Conservation (phyloP, 2,888 invertebrate species). For the Phengaris alcon region DNA sequence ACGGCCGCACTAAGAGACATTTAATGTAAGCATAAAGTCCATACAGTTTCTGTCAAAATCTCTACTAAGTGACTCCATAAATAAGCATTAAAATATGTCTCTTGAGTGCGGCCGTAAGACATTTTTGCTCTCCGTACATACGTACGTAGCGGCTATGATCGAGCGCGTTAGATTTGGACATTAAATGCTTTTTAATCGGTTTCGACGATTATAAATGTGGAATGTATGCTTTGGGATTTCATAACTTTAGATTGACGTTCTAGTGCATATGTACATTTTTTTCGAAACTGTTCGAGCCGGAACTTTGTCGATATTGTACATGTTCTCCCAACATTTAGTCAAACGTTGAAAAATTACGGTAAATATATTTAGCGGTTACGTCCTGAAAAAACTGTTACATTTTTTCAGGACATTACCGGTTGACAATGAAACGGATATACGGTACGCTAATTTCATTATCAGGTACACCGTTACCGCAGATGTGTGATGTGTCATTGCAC, state of each 20-base stretch:
- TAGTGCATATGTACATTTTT: too few species aligned
- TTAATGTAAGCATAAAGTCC: too few species aligned
- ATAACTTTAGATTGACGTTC: not conserved
- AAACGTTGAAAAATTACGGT: not conserved
- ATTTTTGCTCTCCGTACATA: not conserved
- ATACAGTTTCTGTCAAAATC: too few species aligned
- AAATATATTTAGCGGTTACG: not conserved
- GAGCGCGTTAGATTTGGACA: constrained; percentile 5
- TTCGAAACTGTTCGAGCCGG: too few species aligned
- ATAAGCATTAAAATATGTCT: too few species aligned
- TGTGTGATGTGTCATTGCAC: constrained; percentile 4
- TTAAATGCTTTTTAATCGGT: constrained; percentile 15
- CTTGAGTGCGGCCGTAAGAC: not conserved
- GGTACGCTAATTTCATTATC: constrained; percentile 3
- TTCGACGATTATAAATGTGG: constrained; percentile 6
- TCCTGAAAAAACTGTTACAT: not conserved
- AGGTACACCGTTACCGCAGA: not conserved
- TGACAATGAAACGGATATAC: constrained; percentile 16
- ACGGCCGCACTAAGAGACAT: too few species aligned
- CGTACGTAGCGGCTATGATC: not conserved
- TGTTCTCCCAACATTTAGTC: too few species aligned
- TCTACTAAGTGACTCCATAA: too few species aligned
- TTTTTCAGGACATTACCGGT: constrained; percentile 9
- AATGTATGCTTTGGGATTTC: not conserved
- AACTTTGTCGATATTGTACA: too few species aligned